phyloP scores from a whole-genome alignment of 2,888 invertebrate genomes.

The Drosophila histrio region DNA sequence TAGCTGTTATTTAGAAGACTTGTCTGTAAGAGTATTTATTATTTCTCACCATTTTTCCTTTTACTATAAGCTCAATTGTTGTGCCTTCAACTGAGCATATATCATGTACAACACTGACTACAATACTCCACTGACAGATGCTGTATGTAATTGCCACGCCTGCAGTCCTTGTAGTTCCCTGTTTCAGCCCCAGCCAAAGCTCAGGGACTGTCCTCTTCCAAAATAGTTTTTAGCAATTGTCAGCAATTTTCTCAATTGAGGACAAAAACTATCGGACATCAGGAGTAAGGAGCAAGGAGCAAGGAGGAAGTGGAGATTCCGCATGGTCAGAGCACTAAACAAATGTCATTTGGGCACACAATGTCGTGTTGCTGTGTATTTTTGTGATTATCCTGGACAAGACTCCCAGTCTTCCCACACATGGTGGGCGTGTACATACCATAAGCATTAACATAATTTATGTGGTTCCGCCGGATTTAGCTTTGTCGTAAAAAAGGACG shows the following conservation, averaged over 20 bases:
- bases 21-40: neutral
- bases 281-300: neutral
- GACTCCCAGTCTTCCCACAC: slow-evolving; percentile 20
- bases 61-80: neutral
- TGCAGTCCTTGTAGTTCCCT: slow-evolving; percentile 6
- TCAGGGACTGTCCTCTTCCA: neutral
- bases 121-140: slow-evolving; percentile 9
- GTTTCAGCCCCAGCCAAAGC: neutral
- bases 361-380: slow-evolving; percentile 58
- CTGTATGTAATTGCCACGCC: slow-evolving; percentile 46
- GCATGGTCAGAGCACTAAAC: slow-evolving; percentile 48
- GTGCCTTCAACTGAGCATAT: slow-evolving; percentile 32
- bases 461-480: slow-evolving; percentile 82
- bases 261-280: slow-evolving; percentile 70
- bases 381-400: slow-evolving; percentile 73
- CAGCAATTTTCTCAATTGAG: slow-evolving; percentile 77
- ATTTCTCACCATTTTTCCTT: neutral
- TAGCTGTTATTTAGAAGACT: neutral
- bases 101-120: slow-evolving; percentile 45
- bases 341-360: slow-evolving; percentile 63
- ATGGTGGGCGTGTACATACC: slow-evolving; percentile 81
- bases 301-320: neutral
- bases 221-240: slow-evolving; percentile 79
- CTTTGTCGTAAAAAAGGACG: slow-evolving; percentile 80
- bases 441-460: slow-evolving; percentile 83